phyloP scores from a whole-genome alignment of 2,888 invertebrate genomes.

The Subacronicta megacephala region DNA sequence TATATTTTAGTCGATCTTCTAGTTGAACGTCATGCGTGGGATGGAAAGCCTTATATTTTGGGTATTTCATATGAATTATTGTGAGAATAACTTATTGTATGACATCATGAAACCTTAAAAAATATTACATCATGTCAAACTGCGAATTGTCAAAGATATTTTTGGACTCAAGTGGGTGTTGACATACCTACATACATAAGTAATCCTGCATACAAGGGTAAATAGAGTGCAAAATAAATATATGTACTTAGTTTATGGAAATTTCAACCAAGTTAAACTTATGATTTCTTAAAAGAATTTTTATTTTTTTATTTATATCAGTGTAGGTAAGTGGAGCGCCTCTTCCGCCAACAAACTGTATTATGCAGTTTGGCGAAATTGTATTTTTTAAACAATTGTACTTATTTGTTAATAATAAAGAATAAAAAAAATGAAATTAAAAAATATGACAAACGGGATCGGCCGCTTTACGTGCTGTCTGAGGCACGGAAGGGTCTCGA shows the following conservation, averaged over 20 bases:
- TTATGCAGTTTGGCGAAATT: no score
- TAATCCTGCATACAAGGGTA: not conserved
- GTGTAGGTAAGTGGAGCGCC: no score
- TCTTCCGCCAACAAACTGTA: no score
- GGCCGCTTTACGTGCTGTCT: no score
- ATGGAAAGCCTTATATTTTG: not conserved
- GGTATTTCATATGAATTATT: not conserved
- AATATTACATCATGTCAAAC: not conserved
- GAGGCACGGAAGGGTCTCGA: no score
- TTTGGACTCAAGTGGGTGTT: not conserved
- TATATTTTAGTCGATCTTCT: not conserved
- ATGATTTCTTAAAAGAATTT: slow-evolving; percentile 19
- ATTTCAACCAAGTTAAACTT: slow-evolving; percentile 57
- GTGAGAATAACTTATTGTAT: not conserved
- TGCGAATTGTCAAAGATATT: not conserved
- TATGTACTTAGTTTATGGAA: no score
- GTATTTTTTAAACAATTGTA: no score
- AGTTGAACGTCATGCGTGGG: not conserved
- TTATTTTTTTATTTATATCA: no score
- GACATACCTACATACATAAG: not conserved
- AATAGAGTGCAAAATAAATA: not conserved
- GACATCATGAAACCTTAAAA: not conserved
- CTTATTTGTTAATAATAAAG: no score
- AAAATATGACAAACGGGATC: no score
- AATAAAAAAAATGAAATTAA: no score